These are phyloP conservation scores for Kuschelorhynchus macadamiae DNA, from an alignment of 2,888 invertebrate genomes.

Conservation along the genomic window DNA sequence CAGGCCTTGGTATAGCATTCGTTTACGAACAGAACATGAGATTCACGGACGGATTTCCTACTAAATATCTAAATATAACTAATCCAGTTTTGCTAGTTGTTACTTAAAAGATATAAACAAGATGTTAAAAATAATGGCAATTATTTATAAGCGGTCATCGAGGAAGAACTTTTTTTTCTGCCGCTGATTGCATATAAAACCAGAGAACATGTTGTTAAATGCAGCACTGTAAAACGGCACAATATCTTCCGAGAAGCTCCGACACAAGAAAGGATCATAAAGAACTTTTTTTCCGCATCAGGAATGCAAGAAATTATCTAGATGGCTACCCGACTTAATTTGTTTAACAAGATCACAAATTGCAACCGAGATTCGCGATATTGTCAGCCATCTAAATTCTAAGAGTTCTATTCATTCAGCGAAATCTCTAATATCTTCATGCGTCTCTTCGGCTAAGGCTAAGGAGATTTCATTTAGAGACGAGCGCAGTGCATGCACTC, in stretches of 20 bases:
- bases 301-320: constrained; percentile 55
- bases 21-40: too few relatives aligned
- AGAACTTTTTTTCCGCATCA: constrained; percentile 38
- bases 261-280: constrained; percentile 45
- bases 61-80: too few relatives aligned
- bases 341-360: constrained; percentile 61
- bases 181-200: constrained; percentile 10
- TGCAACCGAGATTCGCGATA: constrained; percentile 45
- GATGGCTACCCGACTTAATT: constrained; percentile 61
- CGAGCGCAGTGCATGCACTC: too few relatives aligned
- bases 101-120: too few relatives aligned
- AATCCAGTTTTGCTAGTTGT: too few relatives aligned
- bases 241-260: constrained; percentile 36
- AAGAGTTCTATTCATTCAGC: constrained; percentile 38
- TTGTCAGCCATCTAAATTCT: constrained; percentile 41
- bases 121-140: too few relatives aligned
- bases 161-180: too few relatives aligned
- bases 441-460: background rate
- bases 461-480: background rate
- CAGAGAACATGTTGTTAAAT: constrained; percentile 23
- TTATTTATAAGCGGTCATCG: too few relatives aligned
- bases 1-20: too few relatives aligned
- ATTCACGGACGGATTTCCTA: too few relatives aligned
- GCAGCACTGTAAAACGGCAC: constrained; percentile 30
- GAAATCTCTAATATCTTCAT: constrained; percentile 38